A percentile compares a stretch with the other conserved stretches of the same genome.
phyloP scores from a whole-genome alignment of 2,888 invertebrate species.

The Ophion slaviceki region DNA sequence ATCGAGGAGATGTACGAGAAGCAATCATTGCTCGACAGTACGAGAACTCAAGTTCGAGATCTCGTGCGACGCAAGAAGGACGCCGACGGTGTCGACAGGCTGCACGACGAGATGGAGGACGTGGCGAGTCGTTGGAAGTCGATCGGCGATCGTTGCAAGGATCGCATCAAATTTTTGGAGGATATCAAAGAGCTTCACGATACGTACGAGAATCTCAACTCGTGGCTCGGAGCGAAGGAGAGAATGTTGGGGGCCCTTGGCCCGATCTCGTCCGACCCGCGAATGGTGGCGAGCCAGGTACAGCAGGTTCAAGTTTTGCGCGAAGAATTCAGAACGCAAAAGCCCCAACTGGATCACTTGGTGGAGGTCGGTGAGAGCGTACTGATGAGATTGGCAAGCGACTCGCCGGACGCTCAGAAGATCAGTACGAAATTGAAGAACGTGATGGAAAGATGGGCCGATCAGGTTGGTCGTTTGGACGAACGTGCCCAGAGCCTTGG shows the following conservation, averaged over 20 bases:
- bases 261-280: slow-evolving; percentile 97
- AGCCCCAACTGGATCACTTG: slow-evolving; percentile 94
- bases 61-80: slow-evolving; percentile 93
- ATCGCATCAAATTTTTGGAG: slow-evolving; percentile 90
- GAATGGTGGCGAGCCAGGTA: slow-evolving; percentile 97
- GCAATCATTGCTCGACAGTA: slow-evolving; percentile 94
- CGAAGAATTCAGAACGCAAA: slow-evolving; percentile 97
- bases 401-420: slow-evolving; percentile 87
- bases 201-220: slow-evolving; percentile 91
- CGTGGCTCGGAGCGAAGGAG: slow-evolving; percentile 96
- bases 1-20: slow-evolving; percentile 97
- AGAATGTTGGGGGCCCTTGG: slow-evolving; percentile 98
- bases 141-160: slow-evolving; percentile 93
- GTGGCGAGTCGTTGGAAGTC: slow-evolving; percentile 94
- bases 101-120: slow-evolving; percentile 93
- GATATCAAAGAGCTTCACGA: slow-evolving; percentile 97
- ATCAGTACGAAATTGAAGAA: slow-evolving; percentile 90
- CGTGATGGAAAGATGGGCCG: slow-evolving; percentile 92
- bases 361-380: slow-evolving; percentile 92
- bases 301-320: slow-evolving; percentile 95
- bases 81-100: slow-evolving; percentile 92
- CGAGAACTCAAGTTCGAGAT: slow-evolving; percentile 94
- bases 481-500: slow-evolving; percentile 95
- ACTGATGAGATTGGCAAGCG: slow-evolving; percentile 85
- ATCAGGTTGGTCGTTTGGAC: slow-evolving; percentile 90